A percentile compares a stretch with the other conserved stretches of the same genome.
phyloP scores from a whole-genome alignment of 1,140 invertebrate genomes.

The Leptinotarsa lineolata region DNA sequence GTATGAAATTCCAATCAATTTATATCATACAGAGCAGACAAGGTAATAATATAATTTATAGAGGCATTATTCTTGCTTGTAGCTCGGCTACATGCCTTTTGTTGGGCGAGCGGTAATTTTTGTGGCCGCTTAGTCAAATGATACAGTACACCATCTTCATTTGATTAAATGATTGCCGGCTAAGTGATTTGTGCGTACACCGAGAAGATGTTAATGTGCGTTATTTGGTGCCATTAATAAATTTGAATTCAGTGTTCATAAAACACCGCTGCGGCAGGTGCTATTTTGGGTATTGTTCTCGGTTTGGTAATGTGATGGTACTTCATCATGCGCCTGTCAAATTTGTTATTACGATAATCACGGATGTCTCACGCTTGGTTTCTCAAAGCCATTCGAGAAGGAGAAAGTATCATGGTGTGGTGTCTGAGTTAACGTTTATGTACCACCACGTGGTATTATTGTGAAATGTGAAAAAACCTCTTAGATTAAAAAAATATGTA shows the following conservation, averaged over 20 bases:
- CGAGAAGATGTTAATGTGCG: constrained; percentile 41
- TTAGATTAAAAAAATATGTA: no score
- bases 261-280: not conserved
- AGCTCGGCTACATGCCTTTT: constrained; percentile 49
- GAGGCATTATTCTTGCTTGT: constrained; percentile 51
- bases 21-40: constrained; percentile 56
- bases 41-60: constrained; percentile 58
- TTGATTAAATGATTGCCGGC: constrained; percentile 44
- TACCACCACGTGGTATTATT: no score
- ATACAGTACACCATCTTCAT: constrained; percentile 36
- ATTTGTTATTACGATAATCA: not conserved
- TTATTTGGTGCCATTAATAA: constrained; percentile 41
- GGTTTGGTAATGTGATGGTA: constrained; percentile 11
- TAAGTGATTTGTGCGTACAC: constrained; percentile 44
- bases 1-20: constrained; percentile 57
- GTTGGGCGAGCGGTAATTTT: constrained; percentile 47
- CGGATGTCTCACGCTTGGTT: not conserved
- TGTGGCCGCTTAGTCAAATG: constrained; percentile 47
- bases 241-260: constrained; percentile 23
- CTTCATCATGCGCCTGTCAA: constrained; percentile 16
- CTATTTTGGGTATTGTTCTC: constrained; percentile 21
- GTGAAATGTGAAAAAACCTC: no score
- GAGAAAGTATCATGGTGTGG: no score
- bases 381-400: no score
- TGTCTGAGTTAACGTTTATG: no score